A percentile compares a stretch with the other conserved stretches of the same genome.
These are phyloP conservation scores for Enteromius radiatus DNA, from an alignment of 2,797 vertebrate genomes.

Conservation along the genomic window DNA sequence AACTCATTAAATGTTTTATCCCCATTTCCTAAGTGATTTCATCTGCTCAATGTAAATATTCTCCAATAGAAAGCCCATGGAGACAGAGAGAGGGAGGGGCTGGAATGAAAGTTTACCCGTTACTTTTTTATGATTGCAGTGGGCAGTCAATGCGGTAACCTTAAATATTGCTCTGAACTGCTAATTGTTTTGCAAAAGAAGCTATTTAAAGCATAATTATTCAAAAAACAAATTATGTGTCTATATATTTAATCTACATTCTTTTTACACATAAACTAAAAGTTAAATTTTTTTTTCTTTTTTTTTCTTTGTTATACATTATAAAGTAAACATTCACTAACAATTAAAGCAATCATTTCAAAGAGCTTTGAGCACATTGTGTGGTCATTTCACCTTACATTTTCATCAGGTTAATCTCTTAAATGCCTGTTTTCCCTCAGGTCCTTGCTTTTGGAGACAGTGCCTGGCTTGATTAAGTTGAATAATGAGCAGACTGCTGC, in stretches of 20 bases:
- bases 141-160: not conserved
- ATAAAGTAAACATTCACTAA: slow-evolving; percentile 21
- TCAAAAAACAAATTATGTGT: not conserved
- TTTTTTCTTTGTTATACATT: not conserved
- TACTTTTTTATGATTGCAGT: slow-evolving; percentile 21
- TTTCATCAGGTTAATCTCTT: slow-evolving; percentile 25
- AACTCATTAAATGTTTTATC: slow-evolving; percentile 66
- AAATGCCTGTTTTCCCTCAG: slow-evolving; percentile 67
- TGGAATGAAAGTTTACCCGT: not conserved
- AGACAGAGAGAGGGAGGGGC: not conserved
- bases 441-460: slow-evolving; percentile 72
- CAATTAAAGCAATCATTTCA: slow-evolving; percentile 21
- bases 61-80: slow-evolving; percentile 43
- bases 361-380: slow-evolving; percentile 13
- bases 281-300: not conserved
- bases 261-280: not conserved
- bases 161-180: slow-evolving; percentile 9
- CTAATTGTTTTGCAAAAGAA: not conserved
- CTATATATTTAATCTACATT: slow-evolving; percentile 4
- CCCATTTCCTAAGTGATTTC: slow-evolving; percentile 63
- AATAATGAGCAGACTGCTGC: slow-evolving; percentile 72
- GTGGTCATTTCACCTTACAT: slow-evolving; percentile 27
- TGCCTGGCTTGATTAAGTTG: slow-evolving; percentile 77
- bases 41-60: slow-evolving; percentile 65
- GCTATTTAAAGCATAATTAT: not conserved